Evolutionary conservation across 2,113 vertebrate species (phyloP).

Genomic region (Passer domesticus): DNA sequence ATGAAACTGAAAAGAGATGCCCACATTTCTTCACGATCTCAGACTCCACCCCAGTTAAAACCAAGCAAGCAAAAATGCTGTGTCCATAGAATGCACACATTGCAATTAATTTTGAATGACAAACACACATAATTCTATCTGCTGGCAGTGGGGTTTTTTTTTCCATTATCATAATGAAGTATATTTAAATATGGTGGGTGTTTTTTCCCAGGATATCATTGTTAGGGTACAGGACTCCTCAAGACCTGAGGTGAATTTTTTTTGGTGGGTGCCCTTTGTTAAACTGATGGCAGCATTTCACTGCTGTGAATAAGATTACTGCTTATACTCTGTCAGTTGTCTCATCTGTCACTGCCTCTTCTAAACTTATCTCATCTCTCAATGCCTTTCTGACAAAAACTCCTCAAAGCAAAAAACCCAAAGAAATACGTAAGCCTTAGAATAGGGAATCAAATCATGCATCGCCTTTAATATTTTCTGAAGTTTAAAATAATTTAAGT

Average conservation of each 20-base stretch:
- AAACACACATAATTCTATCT: neutral
- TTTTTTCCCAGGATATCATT: neutral
- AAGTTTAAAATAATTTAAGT: neutral
- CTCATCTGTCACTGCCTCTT: constrained; percentile 53
- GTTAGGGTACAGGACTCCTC: neutral
- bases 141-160: neutral
- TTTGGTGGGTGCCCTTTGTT: constrained; percentile 16
- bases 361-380: constrained; percentile 62
- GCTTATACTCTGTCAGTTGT: constrained; percentile 44
- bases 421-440: neutral
- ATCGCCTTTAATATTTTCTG: neutral
- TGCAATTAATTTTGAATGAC: neutral
- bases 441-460: neutral
- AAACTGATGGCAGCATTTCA: constrained; percentile 22
- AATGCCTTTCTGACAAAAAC: constrained; percentile 46
- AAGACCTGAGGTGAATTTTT: neutral
- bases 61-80: neutral
- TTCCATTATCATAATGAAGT: neutral
- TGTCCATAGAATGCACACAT: neutral
- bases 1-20: neutral
- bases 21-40: neutral
- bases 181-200: neutral
- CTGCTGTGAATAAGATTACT: constrained; percentile 24
- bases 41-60: neutral
- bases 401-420: neutral